A percentile compares a stretch with the other conserved stretches of the same genome.
These are phyloP conservation scores for Tenualosa thibaudeaui DNA, from an alignment of 2,797 vertebrate species.

Conservation along the genomic window DNA sequence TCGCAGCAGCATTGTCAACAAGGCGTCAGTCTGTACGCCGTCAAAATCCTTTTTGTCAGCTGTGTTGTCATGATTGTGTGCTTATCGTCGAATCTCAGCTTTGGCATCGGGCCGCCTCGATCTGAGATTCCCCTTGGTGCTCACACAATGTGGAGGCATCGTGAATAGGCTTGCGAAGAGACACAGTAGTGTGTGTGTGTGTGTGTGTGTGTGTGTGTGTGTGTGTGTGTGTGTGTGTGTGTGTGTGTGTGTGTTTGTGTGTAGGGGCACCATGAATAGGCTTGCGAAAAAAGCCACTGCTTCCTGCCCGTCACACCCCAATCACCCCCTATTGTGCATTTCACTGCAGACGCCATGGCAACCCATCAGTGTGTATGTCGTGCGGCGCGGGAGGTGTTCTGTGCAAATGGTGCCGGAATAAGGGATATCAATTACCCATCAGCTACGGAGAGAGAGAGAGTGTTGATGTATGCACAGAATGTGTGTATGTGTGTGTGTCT, in stretches of 20 bases:
- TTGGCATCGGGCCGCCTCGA: too few relatives aligned
- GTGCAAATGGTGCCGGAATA: not conserved
- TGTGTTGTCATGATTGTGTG: not conserved
- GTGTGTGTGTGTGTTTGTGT: not conserved
- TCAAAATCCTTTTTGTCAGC: not conserved
- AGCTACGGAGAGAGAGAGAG: not conserved
- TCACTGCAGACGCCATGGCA: constrained; percentile 8
- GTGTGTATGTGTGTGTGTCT: constrained; percentile 21
- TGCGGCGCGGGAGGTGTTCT: not conserved
- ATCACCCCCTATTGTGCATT: constrained; percentile 67
- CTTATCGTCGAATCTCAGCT: not conserved
- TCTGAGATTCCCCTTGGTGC: not conserved
- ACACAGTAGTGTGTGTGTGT: constrained; percentile 40
- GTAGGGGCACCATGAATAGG: constrained; percentile 15
- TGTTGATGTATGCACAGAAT: constrained; percentile 15
- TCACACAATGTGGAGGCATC: not conserved
- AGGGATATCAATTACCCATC: constrained; percentile 7
- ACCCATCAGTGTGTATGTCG: constrained; percentile 7
- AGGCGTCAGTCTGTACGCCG: not conserved
- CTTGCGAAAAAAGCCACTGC: constrained; percentile 74
- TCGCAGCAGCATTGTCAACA: not conserved
- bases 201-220: too few relatives aligned
- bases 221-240: not conserved
- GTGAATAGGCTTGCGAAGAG: constrained; percentile 64
- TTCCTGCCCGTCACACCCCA: constrained; percentile 76